Base-by-base conservation (phyloP, 2,888 invertebrate genomes). In the Microctonus brassicae region DNA sequence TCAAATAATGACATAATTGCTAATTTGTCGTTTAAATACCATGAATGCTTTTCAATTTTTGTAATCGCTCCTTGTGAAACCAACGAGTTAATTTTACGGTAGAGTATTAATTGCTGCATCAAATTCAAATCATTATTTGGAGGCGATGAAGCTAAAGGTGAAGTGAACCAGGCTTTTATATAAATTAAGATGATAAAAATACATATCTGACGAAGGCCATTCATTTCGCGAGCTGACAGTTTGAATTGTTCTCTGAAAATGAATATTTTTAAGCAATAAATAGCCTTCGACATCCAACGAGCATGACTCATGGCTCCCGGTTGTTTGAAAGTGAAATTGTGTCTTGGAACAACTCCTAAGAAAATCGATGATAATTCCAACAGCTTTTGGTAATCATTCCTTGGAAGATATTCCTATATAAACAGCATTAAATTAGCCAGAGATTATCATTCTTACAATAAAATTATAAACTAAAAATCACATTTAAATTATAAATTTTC, bases 231-330 rank as follows among this genome's bases (percentile, higher is more conserved):
- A 1, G 4, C 42, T 0, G 73, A 76, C 4, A 81, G 36, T 7
- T 62, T 47, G 58, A 80, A 81, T 58, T 80, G 73, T 5, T 72
- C 62, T 61, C 74, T 69, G 55, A 82, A 81, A 52, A 81, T 63
- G 62, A 82, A n/a, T n/a, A n/a, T n/a, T n/a, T n/a, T n/a, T n/a
- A n/a, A n/a, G n/a, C n/a, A n/a, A n/a, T n/a, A n/a, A 67, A 81
- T 78, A 5, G 77, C 78, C 69, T 81, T 82, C 7, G 79, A 62
- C 77, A 83, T 79, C 79, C 81, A 83, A 34, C 81, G 60, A 20
- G 82, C 79, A 66, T 80, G 80, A 63, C 79, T 80, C 22, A 78
- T 68, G 17, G 80, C 77, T 66, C 80, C 81, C 53, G 76, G 76
- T 53, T 13, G 22, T 34, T 69, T 66, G 58, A 77, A 75, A 24